phyloP scores from a whole-genome alignment of 2,113 vertebrate species.

The Phocoena phocoena region DNA sequence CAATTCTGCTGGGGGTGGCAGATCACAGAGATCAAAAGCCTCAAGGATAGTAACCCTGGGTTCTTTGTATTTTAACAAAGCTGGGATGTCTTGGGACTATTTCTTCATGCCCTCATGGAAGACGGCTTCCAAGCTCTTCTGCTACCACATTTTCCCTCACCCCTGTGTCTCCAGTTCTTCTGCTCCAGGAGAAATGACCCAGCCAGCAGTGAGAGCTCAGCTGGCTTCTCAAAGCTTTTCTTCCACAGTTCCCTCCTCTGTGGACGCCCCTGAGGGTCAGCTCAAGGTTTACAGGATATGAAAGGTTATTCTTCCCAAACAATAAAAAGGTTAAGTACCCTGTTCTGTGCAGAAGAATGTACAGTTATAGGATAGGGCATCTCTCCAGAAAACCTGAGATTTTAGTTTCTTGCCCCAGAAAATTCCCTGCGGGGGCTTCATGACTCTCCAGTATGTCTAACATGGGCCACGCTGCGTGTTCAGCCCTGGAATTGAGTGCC shows the following conservation, averaged over 20 bases:
- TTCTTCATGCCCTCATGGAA: no score
- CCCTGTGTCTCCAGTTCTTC: neutral
- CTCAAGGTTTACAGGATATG: neutral
- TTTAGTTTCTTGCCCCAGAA: neutral
- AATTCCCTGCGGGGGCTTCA: fast-evolving
- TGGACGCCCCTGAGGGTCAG: neutral
- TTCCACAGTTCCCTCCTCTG: no score
- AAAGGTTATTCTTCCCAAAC: neutral
- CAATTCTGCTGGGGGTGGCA: neutral
- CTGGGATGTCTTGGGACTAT: neutral
- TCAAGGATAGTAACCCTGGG: neutral
- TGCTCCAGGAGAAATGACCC: neutral
- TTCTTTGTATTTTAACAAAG: neutral
- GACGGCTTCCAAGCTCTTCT: neutral
- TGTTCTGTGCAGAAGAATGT: neutral
- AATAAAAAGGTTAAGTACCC: neutral
- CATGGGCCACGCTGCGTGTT: fast-evolving
- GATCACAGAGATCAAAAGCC: neutral
- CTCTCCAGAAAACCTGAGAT: neutral
- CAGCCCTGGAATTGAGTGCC: neutral
- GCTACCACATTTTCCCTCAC: fast-evolving
- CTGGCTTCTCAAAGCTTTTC: neutral
- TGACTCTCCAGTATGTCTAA: neutral
- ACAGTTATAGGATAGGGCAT: neutral
- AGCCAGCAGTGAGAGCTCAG: neutral